Base-by-base conservation (phyloP, 2,888 invertebrate genomes). In the Cosmia pyralina region DNA sequence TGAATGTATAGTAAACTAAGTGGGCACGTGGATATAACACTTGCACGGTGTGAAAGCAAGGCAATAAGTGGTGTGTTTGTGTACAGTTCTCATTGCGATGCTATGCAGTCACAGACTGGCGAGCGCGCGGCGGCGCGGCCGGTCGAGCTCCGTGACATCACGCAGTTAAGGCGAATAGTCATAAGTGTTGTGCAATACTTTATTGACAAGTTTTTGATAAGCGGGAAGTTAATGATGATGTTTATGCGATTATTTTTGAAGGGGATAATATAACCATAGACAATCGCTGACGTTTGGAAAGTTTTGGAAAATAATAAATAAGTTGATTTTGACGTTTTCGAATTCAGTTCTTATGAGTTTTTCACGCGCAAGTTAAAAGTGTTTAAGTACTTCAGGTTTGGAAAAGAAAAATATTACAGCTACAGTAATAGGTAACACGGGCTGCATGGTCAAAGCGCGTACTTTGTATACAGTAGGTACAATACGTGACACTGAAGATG, bases 11-110 rank as follows among this genome's bases (percentile, higher is more conserved):
- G 55, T 77, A 71, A 81, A 84, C 89, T 94, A 94, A 75, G 94
- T 94, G 62, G 91, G 93, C 88, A 92, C 93, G 93, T 92, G 91
- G 84, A 91, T 93, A 87, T 88, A 84, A 88, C 93, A 94, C 93
- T 94, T 94, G 92, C 87, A 90, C 86, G 89, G 87, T 87, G 82
- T 87, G 84, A 92, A 90, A 92, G 88, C 85, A 80, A 85, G 89
- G 87, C 86, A 90, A 90, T 89, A 85, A 82, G 83, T 82, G 77
- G 83, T 82, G 79, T 87, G 88, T 88, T 87, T 87, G 84, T 90
- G 88, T 90, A 89, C 88, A 88, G 93, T 91, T 93, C 91, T 95
- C 96, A 95, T 95, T 91, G 94, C 96, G 90, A 85, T 90, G 91
- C 89, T 90, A 89, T 92, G 80, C 89, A 80, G 85, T 87, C 88